Evolutionary conservation across 2,888 invertebrate genomes (phyloP).

Genomic region (Dyspetes luteomarginatus): DNA sequence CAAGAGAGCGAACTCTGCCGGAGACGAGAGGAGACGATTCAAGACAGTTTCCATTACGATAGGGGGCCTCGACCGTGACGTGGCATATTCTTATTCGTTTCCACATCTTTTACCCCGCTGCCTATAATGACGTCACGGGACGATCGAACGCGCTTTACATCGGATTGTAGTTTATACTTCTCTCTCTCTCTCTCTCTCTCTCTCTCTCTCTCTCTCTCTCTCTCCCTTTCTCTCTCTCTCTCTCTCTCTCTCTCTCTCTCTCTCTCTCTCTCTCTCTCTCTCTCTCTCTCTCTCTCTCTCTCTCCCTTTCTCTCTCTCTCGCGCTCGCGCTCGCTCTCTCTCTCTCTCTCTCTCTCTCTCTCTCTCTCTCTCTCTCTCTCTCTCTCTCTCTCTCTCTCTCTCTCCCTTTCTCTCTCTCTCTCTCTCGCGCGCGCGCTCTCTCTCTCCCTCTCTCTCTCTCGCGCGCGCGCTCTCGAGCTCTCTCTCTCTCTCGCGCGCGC

Average conservation of each 20-base stretch:
- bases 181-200: conserved; percentile 13
- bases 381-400: conserved; percentile 14
- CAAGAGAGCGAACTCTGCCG: conserved; percentile 37
- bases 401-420: too few species aligned
- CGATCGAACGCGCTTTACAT: conserved; percentile 64
- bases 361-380: background rate
- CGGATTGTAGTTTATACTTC: conserved; percentile 34
- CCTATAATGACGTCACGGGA: conserved; percentile 70
- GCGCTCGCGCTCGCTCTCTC: too few species aligned
- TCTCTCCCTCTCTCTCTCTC: background rate
- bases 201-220: conserved; percentile 53
- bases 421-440: too few species aligned
- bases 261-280: too few species aligned
- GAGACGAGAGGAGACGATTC: conserved; percentile 9
- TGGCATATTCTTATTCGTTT: conserved; percentile 47
- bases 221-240: too few species aligned
- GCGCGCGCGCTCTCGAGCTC: conserved; percentile 17
- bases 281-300: too few species aligned
- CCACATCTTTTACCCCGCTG: conserved; percentile 49
- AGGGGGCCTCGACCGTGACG: conserved; percentile 51
- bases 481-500: conserved; percentile 46
- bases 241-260: too few species aligned
- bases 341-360: too few species aligned
- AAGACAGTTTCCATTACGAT: background rate
- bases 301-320: too few species aligned